Conservation (phyloP, 2,797 vertebrate species). For the Coluber constrictor region DNA sequence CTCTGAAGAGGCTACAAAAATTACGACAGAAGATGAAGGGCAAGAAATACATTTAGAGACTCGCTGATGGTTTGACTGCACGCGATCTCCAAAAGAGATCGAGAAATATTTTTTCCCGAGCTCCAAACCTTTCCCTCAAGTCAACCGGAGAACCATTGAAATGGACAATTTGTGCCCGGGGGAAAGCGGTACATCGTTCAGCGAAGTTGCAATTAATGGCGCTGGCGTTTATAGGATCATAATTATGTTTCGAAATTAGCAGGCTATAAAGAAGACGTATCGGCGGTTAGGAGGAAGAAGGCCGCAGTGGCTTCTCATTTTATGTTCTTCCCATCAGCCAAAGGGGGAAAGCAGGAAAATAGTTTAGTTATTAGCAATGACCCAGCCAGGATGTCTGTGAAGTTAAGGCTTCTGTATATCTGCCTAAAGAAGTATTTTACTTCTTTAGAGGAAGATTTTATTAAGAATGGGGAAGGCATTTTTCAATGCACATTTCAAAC, state of each 20-base stretch:
- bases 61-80: not conserved
- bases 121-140: constrained; percentile 6
- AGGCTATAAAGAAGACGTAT: not conserved
- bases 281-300: not conserved
- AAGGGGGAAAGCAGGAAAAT: not conserved
- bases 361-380: not conserved
- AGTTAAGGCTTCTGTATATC: not conserved
- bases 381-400: too few species aligned
- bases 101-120: not conserved
- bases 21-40: not conserved
- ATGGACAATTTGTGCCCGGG: constrained; percentile 5
- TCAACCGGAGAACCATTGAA: not conserved
- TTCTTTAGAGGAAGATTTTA: not conserved
- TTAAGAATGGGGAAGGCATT: not conserved
- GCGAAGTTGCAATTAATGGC: constrained; percentile 29
- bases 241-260: constrained; percentile 40
- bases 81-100: not conserved
- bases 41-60: not conserved
- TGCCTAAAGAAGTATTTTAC: not conserved
- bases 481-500: not conserved
- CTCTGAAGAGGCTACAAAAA: not conserved
- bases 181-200: constrained; percentile 10
- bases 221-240: constrained; percentile 9
- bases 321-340: not conserved
- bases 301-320: not conserved